phyloP scores from a whole-genome alignment of 2,797 vertebrate genomes.

The Sparus aurata region DNA sequence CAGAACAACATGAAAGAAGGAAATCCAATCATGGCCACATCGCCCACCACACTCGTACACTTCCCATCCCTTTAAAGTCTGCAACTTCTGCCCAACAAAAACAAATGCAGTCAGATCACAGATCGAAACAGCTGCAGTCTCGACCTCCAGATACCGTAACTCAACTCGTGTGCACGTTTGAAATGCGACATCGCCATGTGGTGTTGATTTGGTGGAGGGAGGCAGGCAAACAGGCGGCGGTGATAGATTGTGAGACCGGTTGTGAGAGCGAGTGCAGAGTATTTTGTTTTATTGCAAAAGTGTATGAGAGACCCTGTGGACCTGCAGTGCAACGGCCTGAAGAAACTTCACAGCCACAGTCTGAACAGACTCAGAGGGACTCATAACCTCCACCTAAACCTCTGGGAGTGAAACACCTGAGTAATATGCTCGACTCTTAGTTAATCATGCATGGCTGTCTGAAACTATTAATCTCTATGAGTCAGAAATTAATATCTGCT shows the following conservation, averaged over 20 bases:
- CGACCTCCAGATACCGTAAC: slow-evolving; percentile 41
- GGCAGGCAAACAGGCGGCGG: slow-evolving; percentile 24
- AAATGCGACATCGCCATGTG: slow-evolving; percentile 51
- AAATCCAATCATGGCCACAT: slow-evolving; percentile 41
- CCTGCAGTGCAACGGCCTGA: slow-evolving; percentile 21
- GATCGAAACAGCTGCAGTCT: slow-evolving; percentile 55
- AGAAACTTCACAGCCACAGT: not conserved
- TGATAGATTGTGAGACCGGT: slow-evolving; percentile 37
- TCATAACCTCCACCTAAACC: slow-evolving; percentile 42
- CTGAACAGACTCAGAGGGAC: not conserved
- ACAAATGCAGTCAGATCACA: slow-evolving; percentile 43
- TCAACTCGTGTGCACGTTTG: slow-evolving; percentile 28
- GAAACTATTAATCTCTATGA: slow-evolving; percentile 37
- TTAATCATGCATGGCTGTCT: slow-evolving; percentile 19
- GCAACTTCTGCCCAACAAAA: slow-evolving; percentile 44
- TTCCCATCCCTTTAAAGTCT: slow-evolving; percentile 43
- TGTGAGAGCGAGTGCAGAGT: slow-evolving; percentile 26
- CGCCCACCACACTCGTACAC: slow-evolving; percentile 27
- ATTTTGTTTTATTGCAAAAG: slow-evolving; percentile 25
- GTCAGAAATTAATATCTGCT: slow-evolving; percentile 28
- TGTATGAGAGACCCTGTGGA: slow-evolving; percentile 16
- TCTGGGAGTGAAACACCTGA: slow-evolving; percentile 19
- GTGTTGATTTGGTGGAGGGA: slow-evolving; percentile 55
- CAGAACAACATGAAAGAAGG: slow-evolving; percentile 26
- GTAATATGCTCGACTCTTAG: slow-evolving; percentile 11